phyloP scores from a whole-genome alignment of 2,113 vertebrate genomes.

The Burhinus bistriatus region DNA sequence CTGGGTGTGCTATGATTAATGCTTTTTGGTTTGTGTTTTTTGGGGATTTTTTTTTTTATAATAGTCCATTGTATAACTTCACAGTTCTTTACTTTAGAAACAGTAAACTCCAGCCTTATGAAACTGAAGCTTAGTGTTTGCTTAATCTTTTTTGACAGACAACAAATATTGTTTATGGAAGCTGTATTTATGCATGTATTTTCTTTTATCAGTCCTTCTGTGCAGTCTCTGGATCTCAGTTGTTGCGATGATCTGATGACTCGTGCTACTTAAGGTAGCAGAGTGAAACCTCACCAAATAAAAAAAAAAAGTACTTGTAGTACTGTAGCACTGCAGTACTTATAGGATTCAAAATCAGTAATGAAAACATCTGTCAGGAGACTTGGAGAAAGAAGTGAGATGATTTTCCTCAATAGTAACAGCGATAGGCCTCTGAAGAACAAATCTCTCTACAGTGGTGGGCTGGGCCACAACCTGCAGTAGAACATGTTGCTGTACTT shows the following conservation, averaged over 20 bases:
- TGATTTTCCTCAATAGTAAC: not conserved
- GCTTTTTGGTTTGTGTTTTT: not conserved
- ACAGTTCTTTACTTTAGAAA: not conserved
- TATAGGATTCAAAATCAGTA: not conserved
- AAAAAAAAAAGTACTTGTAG: not conserved
- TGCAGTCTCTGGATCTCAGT: not conserved
- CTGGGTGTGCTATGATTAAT: not conserved
- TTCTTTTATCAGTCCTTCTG: not conserved
- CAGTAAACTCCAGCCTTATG: not conserved
- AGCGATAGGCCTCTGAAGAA: not conserved
- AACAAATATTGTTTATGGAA: not conserved
- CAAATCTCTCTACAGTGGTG: not conserved
- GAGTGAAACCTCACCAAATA: not conserved
- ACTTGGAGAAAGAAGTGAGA: not conserved
- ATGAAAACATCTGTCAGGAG: not conserved
- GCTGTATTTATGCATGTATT: not conserved
- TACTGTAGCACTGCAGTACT: not conserved
- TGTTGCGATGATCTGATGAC: not conserved
- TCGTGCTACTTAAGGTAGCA: not conserved
- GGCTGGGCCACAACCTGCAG: not conserved
- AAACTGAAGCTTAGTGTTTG: not conserved
- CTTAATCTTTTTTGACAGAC: not conserved
- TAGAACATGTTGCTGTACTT: not conserved
- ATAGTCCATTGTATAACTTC: not conserved
- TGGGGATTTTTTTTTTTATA: not conserved